These are phyloP conservation scores for Brotogeris chrysoptera DNA, from an alignment of 2,797 vertebrate genomes.

Conservation along the genomic window DNA sequence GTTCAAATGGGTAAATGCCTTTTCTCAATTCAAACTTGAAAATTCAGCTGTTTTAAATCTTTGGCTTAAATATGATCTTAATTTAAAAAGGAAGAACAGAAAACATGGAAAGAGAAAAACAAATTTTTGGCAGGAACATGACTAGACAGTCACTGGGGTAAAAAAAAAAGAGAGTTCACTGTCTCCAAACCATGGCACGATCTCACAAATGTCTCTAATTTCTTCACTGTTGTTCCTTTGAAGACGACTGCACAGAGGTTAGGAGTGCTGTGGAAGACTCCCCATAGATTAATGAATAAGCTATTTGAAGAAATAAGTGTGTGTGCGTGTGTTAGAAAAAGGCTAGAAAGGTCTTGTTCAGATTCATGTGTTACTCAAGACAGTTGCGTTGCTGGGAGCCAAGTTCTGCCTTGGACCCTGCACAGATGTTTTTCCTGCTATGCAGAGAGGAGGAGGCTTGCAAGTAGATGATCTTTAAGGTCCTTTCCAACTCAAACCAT, in stretches of 20 bases:
- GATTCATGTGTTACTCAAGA: not conserved
- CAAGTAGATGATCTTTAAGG: not conserved
- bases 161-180: not conserved
- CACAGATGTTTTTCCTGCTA: not conserved
- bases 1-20: not conserved
- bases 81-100: slow-evolving; percentile 42
- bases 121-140: slow-evolving; percentile 47
- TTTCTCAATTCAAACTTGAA: not conserved
- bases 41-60: slow-evolving; percentile 17
- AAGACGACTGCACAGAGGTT: not conserved
- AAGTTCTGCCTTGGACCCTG: not conserved
- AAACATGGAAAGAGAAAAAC: slow-evolving; percentile 53
- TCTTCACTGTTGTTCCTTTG: not conserved
- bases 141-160: slow-evolving; percentile 5
- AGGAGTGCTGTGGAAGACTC: not conserved
- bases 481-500: not conserved
- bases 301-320: not conserved
- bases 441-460: not conserved
- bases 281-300: not conserved
- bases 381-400: not conserved
- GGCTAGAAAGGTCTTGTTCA: not conserved
- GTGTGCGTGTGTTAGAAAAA: not conserved
- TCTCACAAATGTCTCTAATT: not conserved
- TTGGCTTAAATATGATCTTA: slow-evolving; percentile 11
- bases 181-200: not conserved